Base-by-base conservation (phyloP, 2,888 invertebrate species). In the Noctua janthe region DNA sequence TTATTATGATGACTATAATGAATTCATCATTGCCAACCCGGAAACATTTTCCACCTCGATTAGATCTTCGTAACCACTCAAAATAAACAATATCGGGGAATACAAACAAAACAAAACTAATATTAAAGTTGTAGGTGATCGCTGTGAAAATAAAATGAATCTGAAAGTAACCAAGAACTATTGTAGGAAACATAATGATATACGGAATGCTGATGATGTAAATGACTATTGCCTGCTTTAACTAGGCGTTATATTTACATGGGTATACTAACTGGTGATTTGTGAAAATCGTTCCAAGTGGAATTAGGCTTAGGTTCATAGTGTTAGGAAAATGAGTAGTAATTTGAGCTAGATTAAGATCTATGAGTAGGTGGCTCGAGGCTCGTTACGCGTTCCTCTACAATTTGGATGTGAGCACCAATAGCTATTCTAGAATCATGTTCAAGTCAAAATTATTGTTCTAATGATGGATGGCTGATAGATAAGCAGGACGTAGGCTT, bases 331-430 rank as follows among this genome's bases (percentile, higher is more conserved):
- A 79, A 85, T 80, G 56, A 81, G 64, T 71, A 81, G 71, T 81
- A 56, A 83, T 83, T 83, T 85, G 29, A 43, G 35, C n/a, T n/a
- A 85, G 85, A 83, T 83, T 71, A 10, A 15, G 56, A 83, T 85
- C 85, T 85, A 51, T 59, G 64, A 54, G 69, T 56, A 35, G 39
- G 69, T 64, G 56, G 64, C 56, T 78, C 43, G 29, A 49, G n/a
- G 62, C 49, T 79, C 43, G 74, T 81, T 81, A 85, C 7, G 51
- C 8, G 64, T 59, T 74, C 43, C 85, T 73, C 73, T 82, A 81
- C 70, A 80, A 85, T 85, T 80, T 85, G 13, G 7, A 13, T 69
- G 10, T 56, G 15, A 73, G 64, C n/a, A 70, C 64, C 59, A 20
- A 80, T n/a, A 49, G 20, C 20, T 51, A 49, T 70, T 64, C 49